Evolutionary conservation across 2,113 vertebrate species (phyloP).

Genomic region (Channa maculata): DNA sequence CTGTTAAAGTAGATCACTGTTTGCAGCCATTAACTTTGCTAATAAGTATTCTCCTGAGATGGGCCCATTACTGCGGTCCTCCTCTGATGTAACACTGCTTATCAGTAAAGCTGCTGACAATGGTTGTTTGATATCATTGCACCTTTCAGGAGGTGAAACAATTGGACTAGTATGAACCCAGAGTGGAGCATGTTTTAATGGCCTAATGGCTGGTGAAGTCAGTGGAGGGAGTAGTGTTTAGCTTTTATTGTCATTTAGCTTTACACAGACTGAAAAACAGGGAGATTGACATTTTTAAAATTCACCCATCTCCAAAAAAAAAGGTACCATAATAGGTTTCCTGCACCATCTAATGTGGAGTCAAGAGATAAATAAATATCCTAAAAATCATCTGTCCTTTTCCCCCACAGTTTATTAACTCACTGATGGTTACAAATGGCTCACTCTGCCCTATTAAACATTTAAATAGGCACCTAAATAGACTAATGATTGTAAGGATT

Average conservation of each 20-base stretch:
- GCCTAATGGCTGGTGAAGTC: slow-evolving; percentile 52
- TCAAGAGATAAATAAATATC: slow-evolving; percentile 48
- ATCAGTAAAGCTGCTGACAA: slow-evolving; percentile 66
- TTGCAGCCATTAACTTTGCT: slow-evolving; percentile 71
- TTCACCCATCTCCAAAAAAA: slow-evolving; percentile 30
- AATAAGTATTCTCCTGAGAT: slow-evolving; percentile 71
- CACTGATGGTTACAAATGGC: slow-evolving; percentile 41
- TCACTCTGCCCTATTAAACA: slow-evolving; percentile 12
- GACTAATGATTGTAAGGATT: neutral
- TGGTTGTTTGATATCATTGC: slow-evolving; percentile 56
- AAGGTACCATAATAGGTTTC: slow-evolving; percentile 19
- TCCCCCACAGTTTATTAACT: slow-evolving; percentile 33
- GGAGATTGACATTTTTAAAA: slow-evolving; percentile 37
- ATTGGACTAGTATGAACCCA: slow-evolving; percentile 40
- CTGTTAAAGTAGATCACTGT: slow-evolving; percentile 61
- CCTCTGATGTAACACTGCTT: slow-evolving; percentile 63
- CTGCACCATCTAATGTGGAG: slow-evolving; percentile 31
- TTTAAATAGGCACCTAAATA: slow-evolving; percentile 70
- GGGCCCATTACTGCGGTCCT: slow-evolving; percentile 62
- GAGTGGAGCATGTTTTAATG: slow-evolving; percentile 38
- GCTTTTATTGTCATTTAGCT: slow-evolving; percentile 34
- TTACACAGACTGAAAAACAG: slow-evolving; percentile 22
- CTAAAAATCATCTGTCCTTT: slow-evolving; percentile 37
- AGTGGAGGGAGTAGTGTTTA: slow-evolving; percentile 28
- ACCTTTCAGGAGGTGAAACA: slow-evolving; percentile 55